Base-by-base conservation (phyloP, 2,797 vertebrate genomes). In the Cossypha polioptera region DNA sequence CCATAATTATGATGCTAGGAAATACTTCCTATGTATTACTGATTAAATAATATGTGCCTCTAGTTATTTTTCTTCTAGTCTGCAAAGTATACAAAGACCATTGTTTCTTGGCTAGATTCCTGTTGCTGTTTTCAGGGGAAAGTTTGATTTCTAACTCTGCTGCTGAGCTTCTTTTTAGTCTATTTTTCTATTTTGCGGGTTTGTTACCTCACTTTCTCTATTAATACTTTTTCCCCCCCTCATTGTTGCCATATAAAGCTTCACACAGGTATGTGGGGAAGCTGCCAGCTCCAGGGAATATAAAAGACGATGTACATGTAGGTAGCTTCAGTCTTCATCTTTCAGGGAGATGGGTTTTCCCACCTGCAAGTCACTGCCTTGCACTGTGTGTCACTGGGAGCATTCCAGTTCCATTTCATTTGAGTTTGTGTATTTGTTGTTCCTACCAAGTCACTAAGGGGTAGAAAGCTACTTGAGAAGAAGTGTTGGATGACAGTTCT, bases 231-330 rank as follows among this genome's bases (percentile, higher is more conserved):
- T 71, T 28, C 77, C 75, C 54, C 17, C 33, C 17, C 68, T 74
- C 28, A 35, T 31, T 79, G 19, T 73, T 90, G 86, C 77, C 18
- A 6, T 24, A 38, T 53, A 47, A 59, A 78, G 55, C 33, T 54
- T 65, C 53, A 53, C 47, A 47, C 4, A 50, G 42, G 53, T 33
- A 25, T 51, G 47, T 51, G 47, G 13, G 25, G 62, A 47, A 81
- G 55, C 43, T 76, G 36, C 35, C 63, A 48, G 36, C 35, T 47
- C 58, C 59, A 86, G 43, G 43, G 31, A 66, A 48, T 48, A 14
- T 48, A 25, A 66, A 83, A 75, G 59, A 51, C 0, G 0, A 29
- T 21, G 20, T 0, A 3, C 31, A 6, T 15, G 40, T 8, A 47
- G 35, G 40, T 54, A 69, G 61, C 36, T 50, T 57, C 16, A 19